Evolutionary conservation across 2,888 invertebrate genomes (phyloP).

Genomic region (Noctua comes): DNA sequence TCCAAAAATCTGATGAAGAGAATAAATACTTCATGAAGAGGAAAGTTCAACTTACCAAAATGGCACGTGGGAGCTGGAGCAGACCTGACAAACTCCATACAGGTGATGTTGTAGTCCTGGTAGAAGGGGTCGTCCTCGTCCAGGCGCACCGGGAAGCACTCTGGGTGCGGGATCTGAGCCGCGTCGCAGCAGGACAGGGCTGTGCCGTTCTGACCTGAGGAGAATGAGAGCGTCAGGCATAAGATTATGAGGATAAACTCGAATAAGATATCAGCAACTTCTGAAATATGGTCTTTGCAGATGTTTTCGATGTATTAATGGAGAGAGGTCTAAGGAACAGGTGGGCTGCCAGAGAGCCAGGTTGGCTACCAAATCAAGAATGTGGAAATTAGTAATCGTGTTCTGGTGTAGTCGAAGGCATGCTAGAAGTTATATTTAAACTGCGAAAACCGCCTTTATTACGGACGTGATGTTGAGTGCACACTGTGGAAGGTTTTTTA

Average conservation of each 20-base stretch:
- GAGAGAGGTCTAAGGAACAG: not conserved
- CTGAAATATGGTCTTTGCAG: not conserved
- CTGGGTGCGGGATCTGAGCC: constrained; percentile 91
- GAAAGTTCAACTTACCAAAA: constrained; percentile 87
- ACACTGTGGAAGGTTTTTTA: not conserved
- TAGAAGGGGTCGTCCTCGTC: constrained; percentile 93
- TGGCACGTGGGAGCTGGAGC: constrained; percentile 94
- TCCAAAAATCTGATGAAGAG: not conserved
- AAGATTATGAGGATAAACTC: not conserved
- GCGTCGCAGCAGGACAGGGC: constrained; percentile 93
- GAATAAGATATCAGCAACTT: not conserved
- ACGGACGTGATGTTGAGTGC: not conserved
- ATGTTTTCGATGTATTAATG: not conserved
- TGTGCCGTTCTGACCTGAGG: constrained; percentile 91
- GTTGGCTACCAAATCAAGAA: not conserved
- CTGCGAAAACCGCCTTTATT: not conserved
- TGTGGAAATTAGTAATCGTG: not conserved
- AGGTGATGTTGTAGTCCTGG: constrained; percentile 92
- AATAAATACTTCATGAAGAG: not conserved
- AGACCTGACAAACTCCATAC: constrained; percentile 96
- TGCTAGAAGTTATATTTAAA: not conserved
- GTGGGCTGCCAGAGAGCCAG: not conserved
- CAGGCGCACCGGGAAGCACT: constrained; percentile 94
- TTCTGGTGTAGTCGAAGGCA: not conserved
- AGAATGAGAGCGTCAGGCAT: not conserved